Evolutionary conservation across 2,113 vertebrate genomes (phyloP).

Genomic region (Phodopus roborovskii): DNA sequence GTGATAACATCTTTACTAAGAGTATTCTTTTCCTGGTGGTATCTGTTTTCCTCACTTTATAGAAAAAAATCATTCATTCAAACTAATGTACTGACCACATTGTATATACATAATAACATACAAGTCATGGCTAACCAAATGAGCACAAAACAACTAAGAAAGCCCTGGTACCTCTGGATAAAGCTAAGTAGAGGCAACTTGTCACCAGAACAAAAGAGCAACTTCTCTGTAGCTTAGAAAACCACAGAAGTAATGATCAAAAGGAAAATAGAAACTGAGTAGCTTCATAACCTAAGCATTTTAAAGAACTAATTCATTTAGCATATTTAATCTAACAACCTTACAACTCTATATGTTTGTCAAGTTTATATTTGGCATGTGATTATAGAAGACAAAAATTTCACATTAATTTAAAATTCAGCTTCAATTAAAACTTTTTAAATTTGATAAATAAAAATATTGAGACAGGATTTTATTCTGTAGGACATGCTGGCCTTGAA

Average conservation of each 20-base stretch:
- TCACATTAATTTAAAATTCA: neutral
- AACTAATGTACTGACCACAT: neutral
- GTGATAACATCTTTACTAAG: conserved; percentile 20
- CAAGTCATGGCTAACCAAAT: neutral
- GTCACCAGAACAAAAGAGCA: neutral
- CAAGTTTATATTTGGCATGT: neutral
- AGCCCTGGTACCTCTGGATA: neutral
- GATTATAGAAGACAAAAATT: neutral
- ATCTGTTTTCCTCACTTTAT: conserved; percentile 52
- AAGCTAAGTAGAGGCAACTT: neutral
- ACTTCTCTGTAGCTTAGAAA: neutral
- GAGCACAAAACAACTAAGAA: neutral
- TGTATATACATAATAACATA: neutral
- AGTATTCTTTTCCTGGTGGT: neutral
- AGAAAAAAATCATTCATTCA: conserved; percentile 21
- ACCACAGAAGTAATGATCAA: neutral
- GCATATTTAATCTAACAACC: neutral
- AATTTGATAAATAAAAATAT: neutral
- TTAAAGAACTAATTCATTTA: neutral
- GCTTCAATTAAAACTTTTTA: neutral
- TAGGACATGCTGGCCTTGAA: neutral
- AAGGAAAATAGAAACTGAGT: neutral
- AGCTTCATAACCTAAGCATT: neutral
- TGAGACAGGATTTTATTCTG: neutral
- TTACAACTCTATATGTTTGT: neutral